These are phyloP conservation scores for Artemia franciscana DNA, from an alignment of 1,140 invertebrate genomes.

Conservation along the genomic window DNA sequence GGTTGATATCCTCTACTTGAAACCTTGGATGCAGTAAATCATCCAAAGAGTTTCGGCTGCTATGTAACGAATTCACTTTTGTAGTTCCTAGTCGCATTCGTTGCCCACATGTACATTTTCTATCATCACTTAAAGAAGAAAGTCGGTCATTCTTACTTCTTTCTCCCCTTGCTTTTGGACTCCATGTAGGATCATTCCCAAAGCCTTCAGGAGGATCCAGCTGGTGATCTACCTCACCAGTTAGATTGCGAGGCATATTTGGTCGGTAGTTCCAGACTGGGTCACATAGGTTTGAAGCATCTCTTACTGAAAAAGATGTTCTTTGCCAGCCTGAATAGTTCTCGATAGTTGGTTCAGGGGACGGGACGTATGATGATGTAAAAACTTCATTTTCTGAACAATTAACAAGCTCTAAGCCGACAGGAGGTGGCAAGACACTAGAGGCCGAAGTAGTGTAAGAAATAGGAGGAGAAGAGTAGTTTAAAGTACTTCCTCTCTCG, in stretches of 20 bases:
- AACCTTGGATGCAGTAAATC: neutral
- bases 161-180: conserved; percentile 1
- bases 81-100: conserved; percentile 5
- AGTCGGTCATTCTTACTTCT: neutral
- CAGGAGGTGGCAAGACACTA: conserved; percentile 3
- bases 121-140: neutral
- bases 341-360: neutral
- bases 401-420: conserved; percentile 8
- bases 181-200: conserved; percentile 1
- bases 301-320: neutral
- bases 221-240: conserved; percentile 2
- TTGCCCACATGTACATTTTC: conserved; percentile 9
- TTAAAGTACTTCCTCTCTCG: conserved; percentile 1
- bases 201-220: neutral
- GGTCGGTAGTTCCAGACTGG: conserved; percentile 3
- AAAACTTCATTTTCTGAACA: conserved; percentile 6
- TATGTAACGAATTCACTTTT: neutral
- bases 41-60: neutral
- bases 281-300: neutral
- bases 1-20: neutral
- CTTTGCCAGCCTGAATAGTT: neutral
- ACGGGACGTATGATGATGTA: neutral
- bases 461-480: conserved; percentile 6
- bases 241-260: neutral
- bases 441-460: conserved; percentile 7